These are phyloP conservation scores for Pomatorhinus ruficollis DNA, from an alignment of 2,113 vertebrate genomes.

Conservation along the genomic window DNA sequence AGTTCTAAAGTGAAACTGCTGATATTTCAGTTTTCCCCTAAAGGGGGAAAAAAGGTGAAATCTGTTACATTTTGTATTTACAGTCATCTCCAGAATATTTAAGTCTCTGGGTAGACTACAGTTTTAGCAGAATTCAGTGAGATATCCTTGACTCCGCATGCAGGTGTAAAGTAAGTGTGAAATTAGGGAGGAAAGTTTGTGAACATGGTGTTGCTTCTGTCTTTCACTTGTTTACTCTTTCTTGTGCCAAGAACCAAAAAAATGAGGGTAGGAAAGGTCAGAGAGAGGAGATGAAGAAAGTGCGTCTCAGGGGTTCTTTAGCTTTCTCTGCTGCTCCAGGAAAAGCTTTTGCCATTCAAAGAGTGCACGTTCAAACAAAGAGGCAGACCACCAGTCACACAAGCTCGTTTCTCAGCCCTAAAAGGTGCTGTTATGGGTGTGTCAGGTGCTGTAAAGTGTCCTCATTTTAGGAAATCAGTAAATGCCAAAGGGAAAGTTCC, in stretches of 20 bases:
- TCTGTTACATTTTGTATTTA: background rate
- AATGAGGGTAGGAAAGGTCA: background rate
- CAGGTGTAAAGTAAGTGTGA: background rate
- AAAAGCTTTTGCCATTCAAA: background rate
- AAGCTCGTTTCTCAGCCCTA: background rate
- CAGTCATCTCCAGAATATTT: background rate
- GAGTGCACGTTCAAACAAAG: background rate
- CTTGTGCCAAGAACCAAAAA: background rate
- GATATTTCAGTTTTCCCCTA: background rate
- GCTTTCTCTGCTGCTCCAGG: background rate
- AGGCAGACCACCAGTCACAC: background rate
- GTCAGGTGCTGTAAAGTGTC: accelerated
- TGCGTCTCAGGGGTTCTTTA: background rate
- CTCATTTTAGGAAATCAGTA: background rate
- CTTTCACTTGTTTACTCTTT: background rate
- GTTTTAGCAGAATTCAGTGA: background rate
- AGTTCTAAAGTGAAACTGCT: background rate
- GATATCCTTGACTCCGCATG: background rate
- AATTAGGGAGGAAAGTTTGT: background rate
- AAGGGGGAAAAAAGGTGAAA: background rate
- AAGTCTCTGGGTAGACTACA: background rate
- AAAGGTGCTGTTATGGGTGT: background rate
- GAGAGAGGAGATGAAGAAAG: background rate
- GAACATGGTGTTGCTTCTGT: background rate
- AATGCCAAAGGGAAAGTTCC: background rate